phyloP scores from a whole-genome alignment of 2,888 invertebrate species.

The Chorisops tibialis region DNA sequence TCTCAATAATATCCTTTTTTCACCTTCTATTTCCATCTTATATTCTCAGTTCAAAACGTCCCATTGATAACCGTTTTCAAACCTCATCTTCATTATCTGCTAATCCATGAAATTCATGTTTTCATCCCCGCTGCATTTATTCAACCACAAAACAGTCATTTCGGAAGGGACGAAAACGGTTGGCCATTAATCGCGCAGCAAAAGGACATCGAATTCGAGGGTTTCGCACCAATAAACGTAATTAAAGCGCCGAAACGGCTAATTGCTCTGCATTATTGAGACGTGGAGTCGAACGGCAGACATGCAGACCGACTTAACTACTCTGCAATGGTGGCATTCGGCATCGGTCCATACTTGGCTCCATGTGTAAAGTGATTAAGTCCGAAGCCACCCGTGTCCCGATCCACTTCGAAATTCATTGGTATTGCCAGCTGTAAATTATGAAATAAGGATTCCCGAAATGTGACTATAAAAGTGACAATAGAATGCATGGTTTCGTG shows the following conservation, averaged over 20 bases:
- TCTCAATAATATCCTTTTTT: too few species aligned
- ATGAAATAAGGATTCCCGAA: constrained; percentile 23
- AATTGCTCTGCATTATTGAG: constrained; percentile 27
- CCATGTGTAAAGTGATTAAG: constrained; percentile 7
- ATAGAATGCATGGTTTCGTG: not conserved
- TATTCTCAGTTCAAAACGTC: too few species aligned
- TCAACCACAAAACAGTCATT: too few species aligned
- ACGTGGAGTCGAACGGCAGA: constrained; percentile 1
- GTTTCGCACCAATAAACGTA: constrained; percentile 23
- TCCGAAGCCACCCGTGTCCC: not conserved
- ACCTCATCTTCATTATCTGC: too few species aligned
- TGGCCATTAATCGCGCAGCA: too few species aligned
- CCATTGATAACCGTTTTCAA: too few species aligned
- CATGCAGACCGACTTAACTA: not conserved
- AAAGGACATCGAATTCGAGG: too few species aligned
- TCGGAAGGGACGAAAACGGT: too few species aligned
- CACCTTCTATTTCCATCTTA: too few species aligned
- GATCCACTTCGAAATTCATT: constrained; percentile 17
- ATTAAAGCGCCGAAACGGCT: constrained; percentile 24
- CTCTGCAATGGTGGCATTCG: not conserved
- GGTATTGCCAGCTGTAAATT: constrained; percentile 22
- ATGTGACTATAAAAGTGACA: constrained; percentile 22
- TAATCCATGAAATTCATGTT: too few species aligned
- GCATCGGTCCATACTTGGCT: not conserved
- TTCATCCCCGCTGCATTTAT: too few species aligned